Conservation (phyloP, 1,140 invertebrate genomes). For the Calliopsis andreniformis region DNA sequence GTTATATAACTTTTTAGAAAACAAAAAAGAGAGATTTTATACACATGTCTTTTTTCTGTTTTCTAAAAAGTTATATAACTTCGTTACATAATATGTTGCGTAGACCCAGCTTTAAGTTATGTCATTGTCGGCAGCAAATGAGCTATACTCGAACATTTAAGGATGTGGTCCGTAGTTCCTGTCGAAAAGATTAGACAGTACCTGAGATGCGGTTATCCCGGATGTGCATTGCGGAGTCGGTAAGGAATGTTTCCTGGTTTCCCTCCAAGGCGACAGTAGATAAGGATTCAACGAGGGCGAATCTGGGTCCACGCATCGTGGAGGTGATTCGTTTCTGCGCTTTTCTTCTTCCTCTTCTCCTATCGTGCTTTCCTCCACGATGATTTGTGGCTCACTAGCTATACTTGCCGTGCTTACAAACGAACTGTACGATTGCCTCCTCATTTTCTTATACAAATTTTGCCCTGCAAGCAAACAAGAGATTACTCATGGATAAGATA, state of each 20-base stretch:
- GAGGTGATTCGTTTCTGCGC: conserved; percentile 82
- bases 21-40: no score
- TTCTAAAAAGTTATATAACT: no score
- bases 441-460: conserved; percentile 65
- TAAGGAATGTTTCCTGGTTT: conserved; percentile 89
- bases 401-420: conserved; percentile 67
- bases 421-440: conserved; percentile 75
- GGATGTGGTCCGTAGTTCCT: neutral
- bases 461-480: neutral
- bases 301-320: conserved; percentile 86
- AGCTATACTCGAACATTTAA: no score
- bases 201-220: conserved; percentile 92
- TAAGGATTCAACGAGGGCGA: conserved; percentile 89
- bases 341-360: conserved; percentile 85
- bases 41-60: no score
- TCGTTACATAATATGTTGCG: no score
- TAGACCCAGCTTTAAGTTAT: no score
- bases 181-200: conserved; percentile 59
- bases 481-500: no score
- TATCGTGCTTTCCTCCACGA: conserved; percentile 88
- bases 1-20: no score
- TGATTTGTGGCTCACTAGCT: conserved; percentile 87
- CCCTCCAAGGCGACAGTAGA: conserved; percentile 89
- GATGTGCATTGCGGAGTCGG: conserved; percentile 91
- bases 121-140: no score